Evolutionary conservation across 2,797 vertebrate species (phyloP).

Genomic region (Lemur catta): DNA sequence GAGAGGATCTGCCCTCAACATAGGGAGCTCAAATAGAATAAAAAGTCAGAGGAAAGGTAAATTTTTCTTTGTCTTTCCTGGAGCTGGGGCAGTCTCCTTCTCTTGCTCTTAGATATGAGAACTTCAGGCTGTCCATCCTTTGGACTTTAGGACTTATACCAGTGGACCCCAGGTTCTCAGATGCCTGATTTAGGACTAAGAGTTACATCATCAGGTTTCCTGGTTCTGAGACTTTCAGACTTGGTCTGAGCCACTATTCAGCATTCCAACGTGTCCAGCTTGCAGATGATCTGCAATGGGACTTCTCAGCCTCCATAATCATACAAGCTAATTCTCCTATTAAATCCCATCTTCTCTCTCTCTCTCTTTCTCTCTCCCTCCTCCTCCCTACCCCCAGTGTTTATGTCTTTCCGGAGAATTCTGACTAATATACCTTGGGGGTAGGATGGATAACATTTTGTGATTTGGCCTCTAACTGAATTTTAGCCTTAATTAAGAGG

Average conservation of each 20-base stretch:
- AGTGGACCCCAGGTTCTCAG: background rate
- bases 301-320: background rate
- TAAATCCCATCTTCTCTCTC: background rate
- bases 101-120: background rate
- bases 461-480: background rate
- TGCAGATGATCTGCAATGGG: background rate
- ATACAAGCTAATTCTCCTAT: background rate
- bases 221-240: background rate
- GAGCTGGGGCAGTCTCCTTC: background rate
- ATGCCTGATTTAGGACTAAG: background rate
- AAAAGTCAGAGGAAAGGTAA: background rate
- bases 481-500: background rate
- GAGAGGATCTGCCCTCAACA: background rate
- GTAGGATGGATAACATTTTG: background rate
- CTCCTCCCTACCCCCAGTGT: background rate
- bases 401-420: background rate
- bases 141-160: background rate
- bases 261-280: background rate
- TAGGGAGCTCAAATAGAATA: background rate
- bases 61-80: background rate
- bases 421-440: background rate
- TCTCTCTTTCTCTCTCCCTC: too few species aligned
- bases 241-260: background rate
- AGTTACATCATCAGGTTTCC: background rate
- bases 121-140: background rate